Evolutionary conservation across 2,797 vertebrate species (phyloP), one percentile per base, ranked within the genome.

Genomic region (Ibycter americanus): DNA sequence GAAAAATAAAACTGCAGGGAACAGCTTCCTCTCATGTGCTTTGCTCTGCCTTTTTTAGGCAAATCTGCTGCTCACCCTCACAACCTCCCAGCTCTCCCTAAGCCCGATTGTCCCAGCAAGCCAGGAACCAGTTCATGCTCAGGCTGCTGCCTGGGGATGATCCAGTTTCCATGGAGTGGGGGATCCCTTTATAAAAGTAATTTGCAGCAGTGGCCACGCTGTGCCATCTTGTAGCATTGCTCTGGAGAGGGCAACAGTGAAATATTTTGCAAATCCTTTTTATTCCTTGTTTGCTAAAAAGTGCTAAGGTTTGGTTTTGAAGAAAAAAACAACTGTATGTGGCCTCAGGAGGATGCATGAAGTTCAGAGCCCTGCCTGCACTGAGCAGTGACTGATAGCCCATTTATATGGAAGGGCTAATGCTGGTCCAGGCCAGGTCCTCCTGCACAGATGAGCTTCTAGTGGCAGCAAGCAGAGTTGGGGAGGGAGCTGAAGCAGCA

Each of bases 11-110:
- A 91, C 94, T 27, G 67, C 62, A 42, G 90, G 66, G 84, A 96
- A 36, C 68, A 59, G 91, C 67, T 90, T 95, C 93, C 77, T 87
- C 61, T 73, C 13, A 0, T 23, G 78, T 8, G 5, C 83, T 91
- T 80, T 65, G 71, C 47, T 83, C 87, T 95, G 38, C 88, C 83
- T 79, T 94, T 94, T 95, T 91, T 63, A 96, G 95, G 90, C 90
- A 96, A 91, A 88, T 76, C 82, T 96, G 81, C 89, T 70, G 73
- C 70, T 91, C 32, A 17, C 32, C 38, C 78, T 49, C 40, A 14
- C 81, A 52, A 54, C 38, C n/a, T 67, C 71, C 79, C 49, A 92
- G 74, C 58, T 83, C 76, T 42, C 32, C 49, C 46, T 56, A 54
- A 92, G 61, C 71, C 54, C 0, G 0, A 2, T 67, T 22, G 54